phyloP scores from a whole-genome alignment of 2,888 invertebrate genomes.

The Agrotis puta region DNA sequence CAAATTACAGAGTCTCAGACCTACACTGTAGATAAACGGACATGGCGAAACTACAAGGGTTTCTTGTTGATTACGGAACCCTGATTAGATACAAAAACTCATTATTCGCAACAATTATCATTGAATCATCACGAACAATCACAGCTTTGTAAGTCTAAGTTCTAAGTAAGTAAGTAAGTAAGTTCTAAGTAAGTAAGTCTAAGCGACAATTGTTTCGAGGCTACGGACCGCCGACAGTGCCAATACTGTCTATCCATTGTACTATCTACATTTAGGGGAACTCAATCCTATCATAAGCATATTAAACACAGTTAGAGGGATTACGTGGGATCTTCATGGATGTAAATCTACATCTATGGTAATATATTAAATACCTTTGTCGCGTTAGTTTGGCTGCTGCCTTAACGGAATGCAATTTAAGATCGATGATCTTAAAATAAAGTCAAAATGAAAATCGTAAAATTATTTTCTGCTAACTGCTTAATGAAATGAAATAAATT shows the following conservation, averaged over 20 bases:
- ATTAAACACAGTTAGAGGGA: conserved; percentile 5
- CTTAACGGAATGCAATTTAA: neutral
- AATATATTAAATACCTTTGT: neutral
- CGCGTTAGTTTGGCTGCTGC: too few relatives aligned
- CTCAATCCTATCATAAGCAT: conserved; percentile 25
- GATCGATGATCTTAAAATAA: neutral
- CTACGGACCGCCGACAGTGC: neutral
- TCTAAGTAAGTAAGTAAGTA: neutral
- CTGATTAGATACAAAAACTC: too few relatives aligned
- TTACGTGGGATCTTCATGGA: neutral
- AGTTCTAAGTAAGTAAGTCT: conserved; percentile 1
- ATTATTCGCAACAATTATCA: neutral
- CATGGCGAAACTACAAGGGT: too few relatives aligned
- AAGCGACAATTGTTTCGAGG: conserved; percentile 5
- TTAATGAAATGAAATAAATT: too few relatives aligned
- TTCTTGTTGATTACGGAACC: too few relatives aligned
- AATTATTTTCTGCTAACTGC: too few relatives aligned
- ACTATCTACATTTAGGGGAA: neutral
- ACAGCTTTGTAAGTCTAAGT: neutral
- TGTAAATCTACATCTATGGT: neutral
- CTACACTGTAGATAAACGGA: too few relatives aligned
- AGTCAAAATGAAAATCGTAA: too few relatives aligned
- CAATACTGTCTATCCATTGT: neutral
- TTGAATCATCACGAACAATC: neutral
- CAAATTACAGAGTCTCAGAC: too few relatives aligned